Evolutionary conservation across 2,113 vertebrate species (phyloP), one percentile per base, ranked within the genome.

Genomic region (Eupsittula cactorum): DNA sequence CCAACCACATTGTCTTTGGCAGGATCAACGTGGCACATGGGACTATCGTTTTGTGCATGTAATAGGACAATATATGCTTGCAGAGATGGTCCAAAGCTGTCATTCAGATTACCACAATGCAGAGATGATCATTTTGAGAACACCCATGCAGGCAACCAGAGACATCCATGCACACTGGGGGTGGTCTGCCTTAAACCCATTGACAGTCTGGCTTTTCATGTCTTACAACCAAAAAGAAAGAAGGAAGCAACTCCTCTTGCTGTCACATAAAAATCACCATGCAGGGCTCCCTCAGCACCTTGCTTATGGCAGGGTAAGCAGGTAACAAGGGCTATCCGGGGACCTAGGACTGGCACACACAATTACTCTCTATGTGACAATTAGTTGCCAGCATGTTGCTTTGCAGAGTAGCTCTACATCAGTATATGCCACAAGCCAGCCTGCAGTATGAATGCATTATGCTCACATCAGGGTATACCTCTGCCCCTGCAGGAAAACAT

Each of bases 361-460:
- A 46, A 31, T 24, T 57, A 39, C 7, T 63, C 44, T 46, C 9
- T 41, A 27, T 0, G 0, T 52, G 42, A 15, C 21, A 50, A 33
- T 69, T 76, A 14, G 17, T 35, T 73, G 37, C 33, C 35, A 33
- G 20, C 10, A 18, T 0, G 0, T 46, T 31, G 47, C 20, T 90
- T 35, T 69, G 53, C 28, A 29, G 49, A 69, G 24, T 7, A 41
- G 42, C 74, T 50, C 29, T 5, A 10, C 4, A 28, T 23, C 41
- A 18, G 25, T 23, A 53, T 17, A 77, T 88, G 65, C 18, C 44
- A n/a, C 1, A 3, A 33, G 12, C 11, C 21, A 65, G 8, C n/a
- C 27, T 86, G 53, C 20, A 10, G 1, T 29, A 27, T 0, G 0
- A 81, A 59, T 12, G 7, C 1, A 9, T 44, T 50, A 21, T 28